Evolutionary conservation across 2,888 invertebrate genomes (phyloP).

Genomic region (Parnassius apollo): DNA sequence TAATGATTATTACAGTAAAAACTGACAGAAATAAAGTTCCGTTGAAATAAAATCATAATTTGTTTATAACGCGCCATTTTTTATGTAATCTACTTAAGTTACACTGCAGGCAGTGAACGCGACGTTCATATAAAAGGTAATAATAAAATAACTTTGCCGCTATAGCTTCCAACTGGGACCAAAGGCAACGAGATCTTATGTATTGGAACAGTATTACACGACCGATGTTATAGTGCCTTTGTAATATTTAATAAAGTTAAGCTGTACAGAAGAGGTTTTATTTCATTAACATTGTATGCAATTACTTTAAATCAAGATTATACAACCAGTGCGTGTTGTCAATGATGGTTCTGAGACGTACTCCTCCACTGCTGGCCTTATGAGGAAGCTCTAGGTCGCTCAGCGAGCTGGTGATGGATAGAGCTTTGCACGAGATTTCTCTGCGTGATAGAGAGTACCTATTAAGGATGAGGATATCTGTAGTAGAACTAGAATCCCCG

Average conservation of each 20-base stretch:
- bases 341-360: no score
- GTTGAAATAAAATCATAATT: neutral
- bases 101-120: slow-evolving; percentile 20
- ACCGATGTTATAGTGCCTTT: slow-evolving; percentile 66
- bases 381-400: no score
- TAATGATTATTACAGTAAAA: neutral
- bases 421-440: no score
- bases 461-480: no score
- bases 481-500: no score
- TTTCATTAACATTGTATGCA: slow-evolving; percentile 12
- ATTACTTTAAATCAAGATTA: no score
- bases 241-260: slow-evolving; percentile 67
- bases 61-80: neutral
- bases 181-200: slow-evolving; percentile 23
- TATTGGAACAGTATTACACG: slow-evolving; percentile 56
- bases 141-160: neutral
- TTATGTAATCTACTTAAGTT: slow-evolving; percentile 4
- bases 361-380: no score
- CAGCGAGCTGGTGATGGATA: no score
- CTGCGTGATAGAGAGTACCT: no score
- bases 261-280: slow-evolving; percentile 34
- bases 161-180: slow-evolving; percentile 15
- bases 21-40: neutral
- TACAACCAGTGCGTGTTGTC: no score
- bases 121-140: no score